phyloP scores from a whole-genome alignment of 2,888 invertebrate genomes.

The Parascotia fuliginaria region DNA sequence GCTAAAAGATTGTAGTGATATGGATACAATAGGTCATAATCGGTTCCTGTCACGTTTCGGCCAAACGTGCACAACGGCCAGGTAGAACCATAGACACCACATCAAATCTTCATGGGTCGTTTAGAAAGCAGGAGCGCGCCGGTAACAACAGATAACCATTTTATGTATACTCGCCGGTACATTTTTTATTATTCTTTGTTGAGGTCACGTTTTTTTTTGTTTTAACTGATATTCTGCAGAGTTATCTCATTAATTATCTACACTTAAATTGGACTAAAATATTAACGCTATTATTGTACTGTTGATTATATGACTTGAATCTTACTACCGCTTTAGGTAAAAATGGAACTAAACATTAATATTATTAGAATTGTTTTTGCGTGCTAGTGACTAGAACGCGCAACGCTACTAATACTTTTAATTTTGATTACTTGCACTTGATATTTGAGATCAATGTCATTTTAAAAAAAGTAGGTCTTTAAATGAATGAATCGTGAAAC shows the following conservation, averaged over 20 bases:
- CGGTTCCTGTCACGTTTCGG: constrained; percentile 69
- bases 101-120: constrained; percentile 38
- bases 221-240: constrained; percentile 1
- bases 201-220: constrained; percentile 1
- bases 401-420: too few relatives aligned
- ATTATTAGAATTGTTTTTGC: too few relatives aligned
- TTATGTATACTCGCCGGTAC: constrained; percentile 11
- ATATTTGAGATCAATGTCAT: constrained; percentile 8
- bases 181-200: constrained; percentile 14
- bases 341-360: too few relatives aligned
- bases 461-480: constrained; percentile 3
- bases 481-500: constrained; percentile 8
- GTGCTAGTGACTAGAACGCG: too few relatives aligned
- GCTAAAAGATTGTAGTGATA: constrained; percentile 55
- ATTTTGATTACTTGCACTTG: too few relatives aligned
- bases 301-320: too few relatives aligned
- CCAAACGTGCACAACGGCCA: constrained; percentile 47
- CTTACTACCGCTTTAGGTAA: too few relatives aligned
- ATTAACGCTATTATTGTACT: too few relatives aligned
- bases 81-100: constrained; percentile 47
- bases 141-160: constrained; percentile 21
- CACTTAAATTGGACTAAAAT: too few relatives aligned
- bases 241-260: background rate
- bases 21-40: constrained; percentile 69
- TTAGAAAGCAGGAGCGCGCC: constrained; percentile 29